phyloP scores from a whole-genome alignment of 2,797 vertebrate species.

The Fratercula arctica region DNA sequence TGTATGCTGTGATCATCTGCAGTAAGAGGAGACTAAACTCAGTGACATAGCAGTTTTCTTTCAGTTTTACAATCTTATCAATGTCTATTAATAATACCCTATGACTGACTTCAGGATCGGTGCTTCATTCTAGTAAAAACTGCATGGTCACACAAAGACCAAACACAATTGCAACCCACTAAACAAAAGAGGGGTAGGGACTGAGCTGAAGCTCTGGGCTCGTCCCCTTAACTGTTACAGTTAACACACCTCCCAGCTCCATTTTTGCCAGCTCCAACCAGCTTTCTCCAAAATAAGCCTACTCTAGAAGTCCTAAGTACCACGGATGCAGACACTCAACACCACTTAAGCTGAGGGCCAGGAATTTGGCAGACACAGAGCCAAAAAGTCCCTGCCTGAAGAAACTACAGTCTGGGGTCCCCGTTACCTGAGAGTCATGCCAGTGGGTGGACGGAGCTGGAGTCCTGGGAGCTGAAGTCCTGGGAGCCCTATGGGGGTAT shows the following conservation, averaged over 20 bases:
- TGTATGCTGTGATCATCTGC: not conserved
- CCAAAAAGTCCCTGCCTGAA: not conserved
- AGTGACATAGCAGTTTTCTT: not conserved
- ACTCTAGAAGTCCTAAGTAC: not conserved
- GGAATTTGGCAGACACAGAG: not conserved
- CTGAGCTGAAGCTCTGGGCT: not conserved
- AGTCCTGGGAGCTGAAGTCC: not conserved
- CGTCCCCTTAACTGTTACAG: not conserved
- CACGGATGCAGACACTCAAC: not conserved
- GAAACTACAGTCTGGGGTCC: not conserved
- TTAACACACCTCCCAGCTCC: not conserved
- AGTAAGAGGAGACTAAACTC: not conserved
- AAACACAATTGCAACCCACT: not conserved
- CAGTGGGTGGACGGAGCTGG: rapidly evolving
- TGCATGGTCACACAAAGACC: not conserved
- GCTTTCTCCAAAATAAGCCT: not conserved
- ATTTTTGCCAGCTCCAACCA: not conserved
- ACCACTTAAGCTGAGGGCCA: not conserved
- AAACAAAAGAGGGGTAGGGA: not conserved
- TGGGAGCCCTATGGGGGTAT: not conserved
- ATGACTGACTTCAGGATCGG: not conserved
- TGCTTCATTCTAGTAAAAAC: not conserved
- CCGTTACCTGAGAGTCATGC: not conserved
- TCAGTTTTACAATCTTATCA: not conserved
- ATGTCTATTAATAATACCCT: not conserved